phyloP scores from a whole-genome alignment of 2,113 vertebrate species.

The Empidonax traillii region DNA sequence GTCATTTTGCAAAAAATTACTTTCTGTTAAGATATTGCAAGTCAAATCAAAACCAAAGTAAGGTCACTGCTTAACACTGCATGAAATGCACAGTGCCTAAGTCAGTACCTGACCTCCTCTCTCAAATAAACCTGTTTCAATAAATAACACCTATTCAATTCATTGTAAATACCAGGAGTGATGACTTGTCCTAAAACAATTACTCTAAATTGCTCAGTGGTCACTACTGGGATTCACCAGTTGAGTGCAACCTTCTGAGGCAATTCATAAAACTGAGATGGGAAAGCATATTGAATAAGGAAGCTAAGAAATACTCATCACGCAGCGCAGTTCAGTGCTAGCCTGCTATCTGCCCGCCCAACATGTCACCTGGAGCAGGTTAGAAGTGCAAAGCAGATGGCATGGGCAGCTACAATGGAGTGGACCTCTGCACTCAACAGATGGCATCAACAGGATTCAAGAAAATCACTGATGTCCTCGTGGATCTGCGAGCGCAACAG shows the following conservation, averaged over 20 bases:
- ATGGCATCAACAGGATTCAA: constrained; percentile 21
- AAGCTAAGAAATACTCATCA: neutral
- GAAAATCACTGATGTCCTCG: neutral
- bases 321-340: neutral
- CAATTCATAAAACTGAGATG: neutral
- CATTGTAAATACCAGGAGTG: neutral
- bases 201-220: neutral
- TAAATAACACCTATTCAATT: neutral
- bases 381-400: constrained; percentile 21
- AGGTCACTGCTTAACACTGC: neutral
- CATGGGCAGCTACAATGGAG: neutral
- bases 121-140: neutral
- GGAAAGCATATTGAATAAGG: neutral
- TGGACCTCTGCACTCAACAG: constrained; percentile 40
- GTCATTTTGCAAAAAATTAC: neutral
- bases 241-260: neutral
- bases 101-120: neutral
- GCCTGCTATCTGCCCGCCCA: neutral
- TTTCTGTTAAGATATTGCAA: neutral
- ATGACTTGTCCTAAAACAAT: neutral
- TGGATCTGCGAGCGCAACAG: neutral
- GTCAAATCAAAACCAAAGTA: neutral
- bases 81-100: neutral
- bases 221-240: neutral
- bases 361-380: neutral